A percentile compares a stretch with the other conserved stretches of the same genome.
Evolutionary conservation across 2,113 vertebrate genomes (phyloP).

Genomic region (Trichomycterus rosablanca): DNA sequence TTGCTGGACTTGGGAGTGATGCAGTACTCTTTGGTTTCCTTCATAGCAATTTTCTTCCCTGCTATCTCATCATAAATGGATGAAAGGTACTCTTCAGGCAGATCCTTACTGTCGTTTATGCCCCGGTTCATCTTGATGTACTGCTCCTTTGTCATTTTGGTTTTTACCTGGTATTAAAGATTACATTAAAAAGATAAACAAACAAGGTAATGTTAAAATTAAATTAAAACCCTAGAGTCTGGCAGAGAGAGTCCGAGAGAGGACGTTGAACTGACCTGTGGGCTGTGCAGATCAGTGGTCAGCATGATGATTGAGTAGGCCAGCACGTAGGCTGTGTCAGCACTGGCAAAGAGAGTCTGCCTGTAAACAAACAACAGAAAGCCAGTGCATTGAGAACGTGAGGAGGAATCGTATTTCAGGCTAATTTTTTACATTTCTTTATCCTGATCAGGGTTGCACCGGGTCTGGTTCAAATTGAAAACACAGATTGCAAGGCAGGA

Average conservation of each 20-base stretch:
- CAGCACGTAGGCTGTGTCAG: slow-evolving; percentile 97
- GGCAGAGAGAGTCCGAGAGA: background rate
- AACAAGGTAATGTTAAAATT: background rate
- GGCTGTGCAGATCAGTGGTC: slow-evolving; percentile 95
- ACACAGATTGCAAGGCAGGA: no score
- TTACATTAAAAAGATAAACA: background rate
- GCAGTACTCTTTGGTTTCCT: slow-evolving; percentile 89
- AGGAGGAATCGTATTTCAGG: background rate
- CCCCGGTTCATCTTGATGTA: slow-evolving; percentile 99
- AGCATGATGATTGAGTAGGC: slow-evolving; percentile 98
- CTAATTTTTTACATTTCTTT: no score
- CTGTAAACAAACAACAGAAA: slow-evolving; percentile 58
- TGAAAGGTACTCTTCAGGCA: slow-evolving; percentile 92
- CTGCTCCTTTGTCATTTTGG: slow-evolving; percentile 98
- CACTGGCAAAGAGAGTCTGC: slow-evolving; percentile 92
- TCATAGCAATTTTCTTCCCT: slow-evolving; percentile 97
- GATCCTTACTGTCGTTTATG: slow-evolving; percentile 95
- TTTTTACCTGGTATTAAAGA: slow-evolving; percentile 78
- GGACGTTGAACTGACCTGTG: slow-evolving; percentile 73
- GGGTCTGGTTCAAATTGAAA: no score
- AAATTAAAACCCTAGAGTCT: background rate
- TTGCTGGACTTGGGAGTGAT: slow-evolving; percentile 87
- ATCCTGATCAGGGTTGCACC: background rate
- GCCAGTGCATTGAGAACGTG: background rate
- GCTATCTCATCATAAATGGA: slow-evolving; percentile 94